Evolutionary conservation across 2,888 invertebrate species (phyloP), one percentile per base, ranked within the genome.

Genomic region (Bellardia bayeri): DNA sequence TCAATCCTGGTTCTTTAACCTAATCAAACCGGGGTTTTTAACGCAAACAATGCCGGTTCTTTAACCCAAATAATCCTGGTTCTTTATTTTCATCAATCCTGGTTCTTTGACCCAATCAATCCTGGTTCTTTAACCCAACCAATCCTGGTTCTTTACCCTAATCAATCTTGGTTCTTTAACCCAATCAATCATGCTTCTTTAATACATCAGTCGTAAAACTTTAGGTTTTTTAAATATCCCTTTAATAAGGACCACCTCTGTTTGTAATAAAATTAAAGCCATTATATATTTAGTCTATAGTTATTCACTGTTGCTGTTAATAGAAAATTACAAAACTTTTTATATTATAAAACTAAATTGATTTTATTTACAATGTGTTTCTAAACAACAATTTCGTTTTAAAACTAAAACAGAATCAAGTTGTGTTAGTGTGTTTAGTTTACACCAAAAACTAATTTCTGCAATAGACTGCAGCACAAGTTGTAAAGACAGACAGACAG

Each of bases 261-360:
- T 14, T 71, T 42, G 1, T 11, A 56, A 45, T 56, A 2, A 63
- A 63, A 64, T 16, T 16, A 54, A 54, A 76, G 51, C 4, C 16
- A 63, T 54, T 69, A 68, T 49, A 45, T 75, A 42, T 61, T 40
- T 11, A 54, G 61, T 82, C 40, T 30, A 58, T 66, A 56, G 30
- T 69, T 56, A 79, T 58, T 51, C 42, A 45, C 64, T 37, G 68
- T 33, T 79, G 56, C 37, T 37, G 45, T 45, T 45, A 3, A 79
- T 56, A 37, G 51, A 54, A 86, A 75, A 58, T 83, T 61, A 66
- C 58, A 58, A 74, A 86, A 75, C 58, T 71, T 81, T 83, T 71
- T 49, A 69, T 49, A 69, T 82, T 84, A 82, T 69, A 42, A 1
- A 33, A 33, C 66, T 49, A 72, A 87, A 82, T 84, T 68, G 81